Evolutionary conservation across 2,888 invertebrate genomes (phyloP), one percentile per base, ranked within the genome.

Genomic region (Protodeltote pygarga): DNA sequence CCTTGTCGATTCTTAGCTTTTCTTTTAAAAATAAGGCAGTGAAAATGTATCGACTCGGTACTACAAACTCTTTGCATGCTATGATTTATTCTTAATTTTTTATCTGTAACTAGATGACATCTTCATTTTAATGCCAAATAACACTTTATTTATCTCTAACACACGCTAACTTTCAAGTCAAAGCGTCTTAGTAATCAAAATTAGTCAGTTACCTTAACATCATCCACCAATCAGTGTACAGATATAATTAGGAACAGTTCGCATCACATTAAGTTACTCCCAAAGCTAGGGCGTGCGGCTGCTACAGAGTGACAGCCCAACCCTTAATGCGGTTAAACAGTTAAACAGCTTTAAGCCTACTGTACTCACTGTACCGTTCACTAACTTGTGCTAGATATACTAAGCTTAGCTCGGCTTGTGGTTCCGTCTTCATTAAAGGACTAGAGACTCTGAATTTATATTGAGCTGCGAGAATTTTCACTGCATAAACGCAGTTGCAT

Each of bases 301-400:
- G 49, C 34, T 32, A 32, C 49, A 42, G 67, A 63, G 32, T 60
- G 69, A 65, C 69, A 50, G 53, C 39, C 33, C 6, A 28, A 52
- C 64, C 66, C 66, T 68, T 67, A 65, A 50, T 58, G 66, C 37
- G 64, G 68, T 67, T 68, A 63, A 65, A 63, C 57, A 68, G 68
- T 68, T 60, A 62, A 63, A 58, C 49, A 62, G 64, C 49, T 61
- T 65, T 64, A 68, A 66, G 60, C 57, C 62, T 48, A 65, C 50
- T 49, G 54, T 49, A 58, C 16, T 47, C 44, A 62, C 46, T 65
- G 46, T 57, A 55, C 52, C 49, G 46, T 54, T 44, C 23, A 42
- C 52, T 63, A 65, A 60, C 40, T 58, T 52, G 46, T 37, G 28
- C 57, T 55, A 37, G 47, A 45, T 52, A 54, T 55, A 60, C 55